These are phyloP conservation scores for Antigone vipio DNA, from an alignment of 2,113 vertebrate genomes.

Conservation along the genomic window DNA sequence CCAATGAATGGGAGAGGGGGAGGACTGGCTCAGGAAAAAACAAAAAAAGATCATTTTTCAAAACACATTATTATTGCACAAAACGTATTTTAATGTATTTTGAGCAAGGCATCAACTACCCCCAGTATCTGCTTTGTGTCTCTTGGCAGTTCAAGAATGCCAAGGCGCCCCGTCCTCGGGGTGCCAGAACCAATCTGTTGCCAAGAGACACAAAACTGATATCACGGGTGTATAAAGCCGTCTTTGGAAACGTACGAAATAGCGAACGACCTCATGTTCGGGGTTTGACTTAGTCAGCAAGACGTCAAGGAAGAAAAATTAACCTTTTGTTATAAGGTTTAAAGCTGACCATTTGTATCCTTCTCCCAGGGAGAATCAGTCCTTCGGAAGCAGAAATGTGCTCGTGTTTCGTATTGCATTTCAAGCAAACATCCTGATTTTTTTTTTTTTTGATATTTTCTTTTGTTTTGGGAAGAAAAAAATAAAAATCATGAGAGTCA, in stretches of 20 bases:
- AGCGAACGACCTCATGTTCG: background rate
- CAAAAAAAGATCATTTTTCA: background rate
- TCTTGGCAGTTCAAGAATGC: conserved; percentile 41
- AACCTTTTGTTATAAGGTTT: conserved; percentile 44
- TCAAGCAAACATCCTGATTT: accelerated
- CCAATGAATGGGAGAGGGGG: background rate
- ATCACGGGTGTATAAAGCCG: background rate
- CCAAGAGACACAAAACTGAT: conserved; percentile 67
- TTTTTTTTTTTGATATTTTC: background rate
- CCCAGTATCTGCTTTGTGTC: background rate
- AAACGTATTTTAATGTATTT: background rate
- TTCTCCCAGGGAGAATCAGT: background rate
- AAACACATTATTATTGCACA: background rate
- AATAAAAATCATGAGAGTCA: background rate
- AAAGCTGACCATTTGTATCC: background rate
- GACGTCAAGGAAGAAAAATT: conserved; percentile 59
- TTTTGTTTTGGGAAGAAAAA: background rate
- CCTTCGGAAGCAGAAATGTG: accelerated
- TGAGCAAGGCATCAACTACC: background rate
- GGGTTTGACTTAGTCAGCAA: conserved; percentile 65
- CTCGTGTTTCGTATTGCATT: accelerated
- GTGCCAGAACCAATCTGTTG: conserved; percentile 63
- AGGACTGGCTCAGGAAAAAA: background rate
- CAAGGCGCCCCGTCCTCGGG: conserved; percentile 16
- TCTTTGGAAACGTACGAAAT: background rate